Percentiles rank a stretch among this genome's conserved stretches.
phyloP scores from a whole-genome alignment of 2,888 invertebrate species.

The Bembecia ichneumoniformis region DNA sequence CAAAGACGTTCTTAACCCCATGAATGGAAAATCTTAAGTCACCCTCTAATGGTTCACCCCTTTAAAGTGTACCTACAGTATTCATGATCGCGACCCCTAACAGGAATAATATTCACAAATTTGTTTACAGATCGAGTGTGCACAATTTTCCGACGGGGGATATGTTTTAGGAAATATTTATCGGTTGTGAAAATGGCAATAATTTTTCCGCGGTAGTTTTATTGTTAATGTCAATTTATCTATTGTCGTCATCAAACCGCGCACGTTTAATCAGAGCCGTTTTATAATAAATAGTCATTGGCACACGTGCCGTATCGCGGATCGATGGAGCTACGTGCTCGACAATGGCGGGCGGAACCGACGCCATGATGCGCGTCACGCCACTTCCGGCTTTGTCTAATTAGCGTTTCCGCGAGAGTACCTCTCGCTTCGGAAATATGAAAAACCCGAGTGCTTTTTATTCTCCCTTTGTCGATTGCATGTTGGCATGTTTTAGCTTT shows the following conservation, averaged over 20 bases:
- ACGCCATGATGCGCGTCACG: conserved; percentile 16
- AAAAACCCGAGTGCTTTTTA: not conserved
- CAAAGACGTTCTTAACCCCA: conserved; percentile 42
- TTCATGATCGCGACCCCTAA: conserved; percentile 40
- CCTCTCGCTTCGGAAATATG: not conserved
- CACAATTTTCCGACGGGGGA: conserved; percentile 3
- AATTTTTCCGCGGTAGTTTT: no score
- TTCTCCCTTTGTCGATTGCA: not conserved
- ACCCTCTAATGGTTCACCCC: conserved; percentile 46
- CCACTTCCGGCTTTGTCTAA: conserved; percentile 18
- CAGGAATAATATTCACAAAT: conserved; percentile 66
- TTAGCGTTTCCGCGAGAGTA: conserved; percentile 10
- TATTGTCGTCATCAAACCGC: no score
- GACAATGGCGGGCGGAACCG: conserved; percentile 12
- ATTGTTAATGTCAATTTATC: no score
- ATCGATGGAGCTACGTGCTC: conserved; percentile 14
- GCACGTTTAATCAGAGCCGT: no score
- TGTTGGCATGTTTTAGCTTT: not conserved
- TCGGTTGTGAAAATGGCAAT: no score
- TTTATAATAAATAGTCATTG: not conserved
- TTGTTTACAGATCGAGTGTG: conserved; percentile 61
- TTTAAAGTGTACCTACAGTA: conserved; percentile 30
- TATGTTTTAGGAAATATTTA: conserved; percentile 5
- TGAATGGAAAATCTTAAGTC: conserved; percentile 58
- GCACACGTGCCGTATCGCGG: conserved; percentile 12